Percentiles rank a stretch among this genome's conserved stretches.
phyloP scores from a whole-genome alignment of 2,888 invertebrate genomes.

The Eristalis intricaria region DNA sequence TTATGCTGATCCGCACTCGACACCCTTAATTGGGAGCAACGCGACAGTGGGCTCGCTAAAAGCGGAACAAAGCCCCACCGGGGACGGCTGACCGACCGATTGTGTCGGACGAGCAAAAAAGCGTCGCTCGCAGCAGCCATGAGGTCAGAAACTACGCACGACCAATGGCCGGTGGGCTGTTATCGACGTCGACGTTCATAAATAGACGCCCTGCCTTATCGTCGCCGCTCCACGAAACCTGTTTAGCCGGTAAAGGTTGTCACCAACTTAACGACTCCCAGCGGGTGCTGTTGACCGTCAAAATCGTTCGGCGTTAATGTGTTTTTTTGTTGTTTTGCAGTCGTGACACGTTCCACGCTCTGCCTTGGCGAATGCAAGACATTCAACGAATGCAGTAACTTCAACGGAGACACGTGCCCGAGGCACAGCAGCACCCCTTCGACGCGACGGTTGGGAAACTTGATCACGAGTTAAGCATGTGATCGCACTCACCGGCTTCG shows the following conservation, averaged over 20 bases:
- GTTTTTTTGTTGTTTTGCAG: not conserved
- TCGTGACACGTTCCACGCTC: slow-evolving; percentile 9
- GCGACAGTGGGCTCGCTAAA: not conserved
- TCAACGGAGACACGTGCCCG: slow-evolving; percentile 16
- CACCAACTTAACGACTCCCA: slow-evolving; percentile 13
- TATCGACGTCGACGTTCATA: slow-evolving; percentile 2
- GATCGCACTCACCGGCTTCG: slow-evolving; percentile 18
- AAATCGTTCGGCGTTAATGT: not conserved
- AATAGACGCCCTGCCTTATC: slow-evolving; percentile 5
- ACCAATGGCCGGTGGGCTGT: not conserved
- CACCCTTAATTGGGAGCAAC: not conserved
- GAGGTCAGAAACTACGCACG: slow-evolving; percentile 14
- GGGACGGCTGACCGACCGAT: not conserved
- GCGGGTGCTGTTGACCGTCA: slow-evolving; percentile 27
- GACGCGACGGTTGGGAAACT: slow-evolving; percentile 10
- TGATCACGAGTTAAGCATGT: slow-evolving; percentile 47
- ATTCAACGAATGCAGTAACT: not conserved
- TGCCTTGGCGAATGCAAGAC: not conserved
- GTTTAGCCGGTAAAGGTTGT: slow-evolving; percentile 41
- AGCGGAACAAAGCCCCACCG: too few relatives aligned
- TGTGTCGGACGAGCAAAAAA: not conserved
- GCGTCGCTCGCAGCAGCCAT: not conserved
- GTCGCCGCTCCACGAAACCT: slow-evolving; percentile 3
- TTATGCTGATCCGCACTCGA: not conserved
- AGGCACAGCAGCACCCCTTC: not conserved